Evolutionary conservation across 2,113 vertebrate genomes (phyloP).

Genomic region (Cryptoleucopteryx plumbea): DNA sequence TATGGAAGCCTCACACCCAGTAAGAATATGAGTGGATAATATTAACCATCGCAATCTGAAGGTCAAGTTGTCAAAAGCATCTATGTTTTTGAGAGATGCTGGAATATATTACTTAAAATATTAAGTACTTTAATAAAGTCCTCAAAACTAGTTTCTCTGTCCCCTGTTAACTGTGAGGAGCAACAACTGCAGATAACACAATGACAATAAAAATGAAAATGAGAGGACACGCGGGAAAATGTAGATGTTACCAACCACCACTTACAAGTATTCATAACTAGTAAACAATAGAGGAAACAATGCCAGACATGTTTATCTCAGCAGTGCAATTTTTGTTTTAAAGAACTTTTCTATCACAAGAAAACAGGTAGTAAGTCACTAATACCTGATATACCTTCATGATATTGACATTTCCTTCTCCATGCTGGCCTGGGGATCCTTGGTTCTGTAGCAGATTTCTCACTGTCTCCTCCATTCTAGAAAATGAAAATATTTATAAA

Average conservation of each 20-base stretch:
- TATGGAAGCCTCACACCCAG: not conserved
- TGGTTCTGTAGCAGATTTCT: conserved; percentile 85
- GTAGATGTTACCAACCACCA: not conserved
- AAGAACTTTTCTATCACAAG: not conserved
- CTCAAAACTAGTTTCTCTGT: not conserved
- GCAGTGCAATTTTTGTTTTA: not conserved
- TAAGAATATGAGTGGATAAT: not conserved
- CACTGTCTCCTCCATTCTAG: conserved; percentile 93
- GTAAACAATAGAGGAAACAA: not conserved
- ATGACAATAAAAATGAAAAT: not conserved
- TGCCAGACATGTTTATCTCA: not conserved
- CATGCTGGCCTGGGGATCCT: conserved; percentile 78
- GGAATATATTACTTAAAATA: not conserved
- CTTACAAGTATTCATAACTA: not conserved
- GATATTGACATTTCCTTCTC: conserved; percentile 80
- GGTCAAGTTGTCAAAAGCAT: not conserved
- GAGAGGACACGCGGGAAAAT: not conserved
- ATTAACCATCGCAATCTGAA: not conserved
- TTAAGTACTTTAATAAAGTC: not conserved
- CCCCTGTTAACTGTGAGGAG: not conserved
- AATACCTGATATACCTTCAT: conserved; percentile 86
- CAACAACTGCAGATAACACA: not conserved
- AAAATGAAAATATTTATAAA: conserved; percentile 46
- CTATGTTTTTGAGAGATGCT: not conserved
- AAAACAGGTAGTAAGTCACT: not conserved